Base-by-base conservation (phyloP, 2,888 invertebrate species). In the Lasius platythorax region DNA sequence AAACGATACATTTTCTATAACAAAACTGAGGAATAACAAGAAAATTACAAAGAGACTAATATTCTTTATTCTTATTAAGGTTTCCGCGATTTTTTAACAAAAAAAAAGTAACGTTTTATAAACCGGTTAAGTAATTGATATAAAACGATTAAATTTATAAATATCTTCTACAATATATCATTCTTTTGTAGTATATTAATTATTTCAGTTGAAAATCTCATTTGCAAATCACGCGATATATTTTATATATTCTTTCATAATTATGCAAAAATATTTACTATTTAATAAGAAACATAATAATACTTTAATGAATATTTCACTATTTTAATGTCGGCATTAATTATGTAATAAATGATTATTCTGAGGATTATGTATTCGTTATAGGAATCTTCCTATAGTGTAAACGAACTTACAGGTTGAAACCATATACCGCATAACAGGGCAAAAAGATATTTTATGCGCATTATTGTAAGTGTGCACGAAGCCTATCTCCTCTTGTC, bases 391-490 rank as follows among this genome's bases (percentile, higher is more conserved):
- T 79, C 1, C 4, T 61, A 33, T 18, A 0, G 43, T 72, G 18
- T 15, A 28, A 73, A 46, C 5, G 18, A 46, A 30, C 28, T 58
- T 78, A 11, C 30, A 81, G 4, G 33, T 79, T 70, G 23, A 79
- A 58, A 61, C 82, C 66, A 74, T 83, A 86, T 84, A 85, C 72
- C 53, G 40, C 63, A 82, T 67, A 82, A 83, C 83, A 72, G 78
- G 72, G 56, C 68, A 79, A 84, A 86, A 88, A 89, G 86, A 90
- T 90, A 92, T 87, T 91, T 91, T 90, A 91, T 90, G 83, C 87
- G 88, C 91, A 91, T 94, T 92, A 94, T 94, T 94, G 94, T 95
- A 91, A 92, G 90, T 94, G 94, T 92, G 92, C 95, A 94, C 88
- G 86, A 86, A 94, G 93, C 94, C 91, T 94, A 95, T 95, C 94